Percentiles rank a stretch among this genome's conserved stretches.
These are phyloP conservation scores for Cepphus grylle DNA, from an alignment of 2,113 vertebrate species.

Conservation along the genomic window DNA sequence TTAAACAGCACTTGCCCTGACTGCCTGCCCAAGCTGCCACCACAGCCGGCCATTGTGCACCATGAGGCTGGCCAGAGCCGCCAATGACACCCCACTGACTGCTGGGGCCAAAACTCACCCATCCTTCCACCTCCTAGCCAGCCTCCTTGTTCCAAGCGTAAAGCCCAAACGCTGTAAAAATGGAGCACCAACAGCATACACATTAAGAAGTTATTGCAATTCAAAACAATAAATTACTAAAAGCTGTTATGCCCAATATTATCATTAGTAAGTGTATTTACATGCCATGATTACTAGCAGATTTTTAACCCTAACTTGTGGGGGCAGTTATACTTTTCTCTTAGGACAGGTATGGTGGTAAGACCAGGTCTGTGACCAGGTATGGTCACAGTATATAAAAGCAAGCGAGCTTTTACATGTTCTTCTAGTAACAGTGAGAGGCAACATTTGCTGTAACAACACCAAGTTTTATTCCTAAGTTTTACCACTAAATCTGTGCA, in stretches of 20 bases:
- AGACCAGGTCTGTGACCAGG: not conserved
- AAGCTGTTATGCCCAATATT: not conserved
- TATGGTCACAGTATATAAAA: not conserved
- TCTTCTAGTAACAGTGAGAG: not conserved
- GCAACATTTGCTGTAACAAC: not conserved
- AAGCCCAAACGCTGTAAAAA: not conserved
- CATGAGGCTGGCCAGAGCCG: not conserved
- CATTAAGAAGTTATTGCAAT: rapidly evolving
- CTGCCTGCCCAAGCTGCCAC: rapidly evolving
- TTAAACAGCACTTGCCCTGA: not conserved
- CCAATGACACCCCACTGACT: not conserved
- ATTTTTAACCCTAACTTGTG: not conserved
- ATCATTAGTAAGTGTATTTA: not conserved
- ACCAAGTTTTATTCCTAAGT: not conserved
- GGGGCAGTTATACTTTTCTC: not conserved
- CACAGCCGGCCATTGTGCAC: rapidly evolving
- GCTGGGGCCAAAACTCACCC: not conserved
- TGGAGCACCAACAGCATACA: rapidly evolving
- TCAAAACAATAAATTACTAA: not conserved
- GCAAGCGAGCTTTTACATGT: not conserved
- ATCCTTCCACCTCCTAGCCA: not conserved
- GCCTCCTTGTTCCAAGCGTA: not conserved
- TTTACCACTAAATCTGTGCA: not conserved
- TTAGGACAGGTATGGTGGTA: not conserved
- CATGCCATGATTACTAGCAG: not conserved